phyloP scores from a whole-genome alignment of 2,113 vertebrate genomes.

The Aspidoscelis tigris region DNA sequence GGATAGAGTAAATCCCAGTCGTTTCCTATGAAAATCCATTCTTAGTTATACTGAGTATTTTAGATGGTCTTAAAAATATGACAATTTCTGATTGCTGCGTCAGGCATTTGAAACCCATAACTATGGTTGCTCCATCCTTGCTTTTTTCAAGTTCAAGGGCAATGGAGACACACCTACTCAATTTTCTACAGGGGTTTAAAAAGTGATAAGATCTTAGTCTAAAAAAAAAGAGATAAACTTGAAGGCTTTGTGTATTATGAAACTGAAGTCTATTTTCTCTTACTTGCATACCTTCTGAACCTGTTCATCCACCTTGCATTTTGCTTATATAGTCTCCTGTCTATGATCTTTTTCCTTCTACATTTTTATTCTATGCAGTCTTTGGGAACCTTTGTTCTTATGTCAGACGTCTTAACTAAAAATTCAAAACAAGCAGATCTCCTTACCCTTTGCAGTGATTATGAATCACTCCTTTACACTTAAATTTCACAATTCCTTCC shows the following conservation, averaged over 20 bases:
- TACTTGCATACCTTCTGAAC: background rate
- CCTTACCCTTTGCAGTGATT: conserved; percentile 3
- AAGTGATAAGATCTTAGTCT: conserved; percentile 19
- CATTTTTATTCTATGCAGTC: conserved; percentile 2
- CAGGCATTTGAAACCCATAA: background rate
- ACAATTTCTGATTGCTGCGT: conserved; percentile 16
- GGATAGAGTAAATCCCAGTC: conserved; percentile 15
- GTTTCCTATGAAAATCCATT: conserved; percentile 12
- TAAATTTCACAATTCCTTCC: background rate
- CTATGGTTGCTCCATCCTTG: conserved; percentile 32
- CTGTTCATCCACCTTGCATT: background rate
- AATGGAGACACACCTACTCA: conserved; percentile 15
- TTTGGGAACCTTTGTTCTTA: conserved; percentile 11
- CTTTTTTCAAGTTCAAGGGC: conserved; percentile 1
- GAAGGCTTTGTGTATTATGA: conserved; percentile 6
- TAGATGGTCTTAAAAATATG: conserved; percentile 37
- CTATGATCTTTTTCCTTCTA: background rate
- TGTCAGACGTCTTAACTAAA: conserved; percentile 1
- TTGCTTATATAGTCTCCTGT: background rate
- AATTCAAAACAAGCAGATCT: background rate
- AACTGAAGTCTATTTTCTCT: background rate
- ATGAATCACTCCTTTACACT: conserved; percentile 8
- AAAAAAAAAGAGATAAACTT: conserved; percentile 11
- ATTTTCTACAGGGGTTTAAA: background rate
- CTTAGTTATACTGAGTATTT: conserved; percentile 27